Base-by-base conservation (phyloP, 2,888 invertebrate species). In the Nemotelus pantherinus region DNA sequence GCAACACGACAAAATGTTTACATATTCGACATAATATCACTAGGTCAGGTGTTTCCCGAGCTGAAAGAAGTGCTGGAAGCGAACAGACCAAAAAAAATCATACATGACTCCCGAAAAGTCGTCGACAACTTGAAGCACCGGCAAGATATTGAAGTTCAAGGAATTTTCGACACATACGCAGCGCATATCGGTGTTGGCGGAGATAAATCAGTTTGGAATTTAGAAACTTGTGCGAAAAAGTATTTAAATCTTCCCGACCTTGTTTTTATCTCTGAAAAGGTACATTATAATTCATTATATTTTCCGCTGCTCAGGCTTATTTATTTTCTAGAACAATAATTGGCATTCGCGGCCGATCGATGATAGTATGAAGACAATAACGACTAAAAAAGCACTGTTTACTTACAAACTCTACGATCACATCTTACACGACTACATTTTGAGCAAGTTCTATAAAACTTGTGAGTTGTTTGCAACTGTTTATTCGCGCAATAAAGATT, bases 131-230 rank as follows among this genome's bases (percentile, higher is more conserved):
- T 84, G 3, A 81, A 83, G 76, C 80, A 82, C 80, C 81, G 81
- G 3, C 82, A 83, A 7, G 72, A 80, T 53, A 64, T 83, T 7
- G 78, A 81, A 50, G 57, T 84, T 9, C 77, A 78, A 2, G 82
- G 82, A 9, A 72, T 84, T 43, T 84, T 84, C 77, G 84, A 84
- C 79, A 81, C 82, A 3, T 83, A 82, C 78, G 82, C 83, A 9
- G 83, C 83, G 0, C 82, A 84, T 71, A 81, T 83, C 10, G 63
- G 82, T 2, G 77, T 82, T 9, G 77, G 80, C 0, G 82, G 81
- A 1, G 64, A 80, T 39, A 82, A 81, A 45, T 48, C 58, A 4
- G 77, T 80, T 9, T 53, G 80, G 3, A 80, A 79, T 5, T 79
- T 84, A 3, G 76, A 79, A 6, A 79, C 83, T 70, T 81, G 82